Evolutionary conservation across 2,797 vertebrate genomes (phyloP).

Genomic region (Salarias fasciatus): DNA sequence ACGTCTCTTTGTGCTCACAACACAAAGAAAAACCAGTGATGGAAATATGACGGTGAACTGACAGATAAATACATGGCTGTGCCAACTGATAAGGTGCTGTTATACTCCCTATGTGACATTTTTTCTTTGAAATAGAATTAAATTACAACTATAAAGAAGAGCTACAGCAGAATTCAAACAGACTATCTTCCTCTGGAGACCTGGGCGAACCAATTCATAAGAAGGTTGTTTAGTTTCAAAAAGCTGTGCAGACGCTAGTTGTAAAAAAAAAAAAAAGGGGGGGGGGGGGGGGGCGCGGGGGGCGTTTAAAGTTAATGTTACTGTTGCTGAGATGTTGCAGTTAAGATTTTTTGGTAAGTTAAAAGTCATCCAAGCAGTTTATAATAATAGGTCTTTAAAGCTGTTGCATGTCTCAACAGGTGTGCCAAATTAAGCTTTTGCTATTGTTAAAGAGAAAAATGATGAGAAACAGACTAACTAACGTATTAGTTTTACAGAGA

Average conservation of each 20-base stretch:
- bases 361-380: background rate
- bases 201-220: background rate
- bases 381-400: background rate
- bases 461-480: background rate
- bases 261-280: background rate
- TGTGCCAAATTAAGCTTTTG: background rate
- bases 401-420: background rate
- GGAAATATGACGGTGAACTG: background rate
- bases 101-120: conserved; percentile 8
- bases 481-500: conserved; percentile 1
- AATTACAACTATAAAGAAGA: conserved; percentile 1
- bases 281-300: too few relatives aligned
- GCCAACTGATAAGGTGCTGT: conserved; percentile 10
- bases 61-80: conserved; percentile 24
- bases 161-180: background rate
- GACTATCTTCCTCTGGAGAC: background rate
- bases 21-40: conserved; percentile 12
- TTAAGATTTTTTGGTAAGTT: background rate
- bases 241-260: too few relatives aligned
- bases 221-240: background rate
- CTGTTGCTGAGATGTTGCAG: background rate
- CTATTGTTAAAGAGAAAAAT: background rate
- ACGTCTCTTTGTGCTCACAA: background rate
- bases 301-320: background rate
- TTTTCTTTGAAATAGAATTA: background rate